Evolutionary conservation across 2,113 vertebrate species (phyloP).

Genomic region (Upupa epops): DNA sequence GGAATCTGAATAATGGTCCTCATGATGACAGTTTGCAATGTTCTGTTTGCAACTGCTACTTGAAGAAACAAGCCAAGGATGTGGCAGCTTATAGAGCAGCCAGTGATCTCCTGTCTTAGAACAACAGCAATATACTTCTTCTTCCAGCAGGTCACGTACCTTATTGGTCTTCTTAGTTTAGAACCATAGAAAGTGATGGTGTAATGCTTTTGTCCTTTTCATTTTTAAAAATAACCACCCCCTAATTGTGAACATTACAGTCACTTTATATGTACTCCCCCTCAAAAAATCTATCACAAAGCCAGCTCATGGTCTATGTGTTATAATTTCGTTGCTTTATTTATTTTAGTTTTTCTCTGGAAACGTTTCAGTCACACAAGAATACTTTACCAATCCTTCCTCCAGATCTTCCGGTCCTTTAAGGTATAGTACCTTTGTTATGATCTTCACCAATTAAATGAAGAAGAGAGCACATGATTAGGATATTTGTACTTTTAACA

Average conservation of each 20-base stretch:
- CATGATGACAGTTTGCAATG: not conserved
- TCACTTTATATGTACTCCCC: not conserved
- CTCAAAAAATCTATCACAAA: not conserved
- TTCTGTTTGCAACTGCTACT: not conserved
- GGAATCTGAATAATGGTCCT: not conserved
- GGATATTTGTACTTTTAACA: not conserved
- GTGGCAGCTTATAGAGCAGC: not conserved
- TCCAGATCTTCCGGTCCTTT: not conserved
- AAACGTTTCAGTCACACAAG: not conserved
- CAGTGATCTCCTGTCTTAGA: not conserved
- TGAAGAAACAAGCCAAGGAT: not conserved
- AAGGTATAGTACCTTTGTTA: fast-evolving
- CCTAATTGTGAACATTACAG: not conserved
- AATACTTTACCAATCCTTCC: not conserved
- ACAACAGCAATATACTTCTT: not conserved
- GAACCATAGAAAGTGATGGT: not conserved
- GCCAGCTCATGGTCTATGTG: not conserved
- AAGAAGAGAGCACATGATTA: fast-evolving
- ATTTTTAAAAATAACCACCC: not conserved
- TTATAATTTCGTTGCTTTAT: not conserved
- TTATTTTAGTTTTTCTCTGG: not conserved
- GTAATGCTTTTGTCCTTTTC: too few relatives aligned
- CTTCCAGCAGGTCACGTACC: not conserved
- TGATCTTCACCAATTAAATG: not conserved
- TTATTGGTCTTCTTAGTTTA: not conserved